These are phyloP conservation scores for Platorchestia sp. DNA, from an alignment of 1,140 invertebrate genomes.

Conservation along the genomic window DNA sequence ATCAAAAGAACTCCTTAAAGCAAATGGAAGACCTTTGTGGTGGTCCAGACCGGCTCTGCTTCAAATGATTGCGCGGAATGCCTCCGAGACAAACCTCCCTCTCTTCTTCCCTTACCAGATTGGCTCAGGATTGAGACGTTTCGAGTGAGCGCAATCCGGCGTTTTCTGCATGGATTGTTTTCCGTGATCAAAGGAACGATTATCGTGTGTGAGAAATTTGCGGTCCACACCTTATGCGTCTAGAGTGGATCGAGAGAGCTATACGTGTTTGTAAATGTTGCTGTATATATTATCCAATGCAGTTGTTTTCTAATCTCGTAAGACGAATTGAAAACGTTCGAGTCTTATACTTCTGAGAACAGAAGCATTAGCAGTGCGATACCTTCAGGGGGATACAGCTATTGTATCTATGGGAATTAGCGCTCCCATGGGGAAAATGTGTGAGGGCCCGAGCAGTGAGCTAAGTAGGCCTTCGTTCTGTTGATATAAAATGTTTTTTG, in stretches of 20 bases:
- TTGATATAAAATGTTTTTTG: too few species aligned
- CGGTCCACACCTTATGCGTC: background rate
- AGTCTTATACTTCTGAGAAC: too few species aligned
- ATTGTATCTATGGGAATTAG: too few species aligned
- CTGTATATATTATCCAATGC: background rate
- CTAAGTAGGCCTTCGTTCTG: too few species aligned
- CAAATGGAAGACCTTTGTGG: slow-evolving; percentile 54
- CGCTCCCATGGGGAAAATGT: too few species aligned
- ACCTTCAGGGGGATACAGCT: too few species aligned
- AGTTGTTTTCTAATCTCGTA: background rate
- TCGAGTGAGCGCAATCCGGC: background rate
- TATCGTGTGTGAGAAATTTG: background rate
- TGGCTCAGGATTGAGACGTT: slow-evolving; percentile 18
- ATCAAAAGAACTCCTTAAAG: slow-evolving; percentile 52
- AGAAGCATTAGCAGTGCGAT: too few species aligned
- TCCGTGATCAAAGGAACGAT: background rate
- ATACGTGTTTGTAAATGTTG: background rate
- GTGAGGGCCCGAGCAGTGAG: too few species aligned
- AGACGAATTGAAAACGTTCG: too few species aligned
- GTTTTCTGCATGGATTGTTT: slow-evolving; percentile 12
- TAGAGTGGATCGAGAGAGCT: background rate
- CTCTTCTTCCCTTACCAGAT: background rate
- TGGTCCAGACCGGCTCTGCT: slow-evolving; percentile 23
- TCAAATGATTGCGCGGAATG: slow-evolving; percentile 51
- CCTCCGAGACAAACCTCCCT: slow-evolving; percentile 34